These are phyloP conservation scores for Trigoniulus corallinus DNA, from an alignment of 1,140 invertebrate genomes.

Conservation along the genomic window DNA sequence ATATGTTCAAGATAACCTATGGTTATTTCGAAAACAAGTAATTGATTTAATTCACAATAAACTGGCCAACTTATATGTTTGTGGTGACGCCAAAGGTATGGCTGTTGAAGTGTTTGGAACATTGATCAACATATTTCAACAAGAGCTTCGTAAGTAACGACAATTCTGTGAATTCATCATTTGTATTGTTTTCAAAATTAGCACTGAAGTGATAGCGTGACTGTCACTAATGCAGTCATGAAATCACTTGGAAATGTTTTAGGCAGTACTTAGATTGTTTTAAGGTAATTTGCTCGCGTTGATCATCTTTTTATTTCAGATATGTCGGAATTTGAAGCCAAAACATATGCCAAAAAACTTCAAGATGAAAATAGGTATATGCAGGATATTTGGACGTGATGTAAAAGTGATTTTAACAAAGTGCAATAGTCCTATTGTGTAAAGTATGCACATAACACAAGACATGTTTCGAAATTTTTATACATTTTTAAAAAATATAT, in stretches of 20 bases:
- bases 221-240: conserved; percentile 5
- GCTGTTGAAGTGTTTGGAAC: conserved; percentile 43
- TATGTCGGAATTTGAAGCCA: conserved; percentile 16
- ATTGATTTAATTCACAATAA: conserved; percentile 36
- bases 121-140: conserved; percentile 35
- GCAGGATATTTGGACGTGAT: conserved; percentile 30
- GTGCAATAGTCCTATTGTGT: too few relatives aligned
- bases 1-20: conserved; percentile 44
- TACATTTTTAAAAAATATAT: too few relatives aligned
- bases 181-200: neutral
- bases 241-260: neutral
- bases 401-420: too few relatives aligned
- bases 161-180: neutral
- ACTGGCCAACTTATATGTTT: conserved; percentile 46
- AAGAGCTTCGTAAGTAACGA: conserved; percentile 8
- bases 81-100: conserved; percentile 58
- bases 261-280: neutral
- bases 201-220: too few relatives aligned
- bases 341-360: conserved; percentile 21
- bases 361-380: conserved; percentile 25
- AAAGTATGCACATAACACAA: too few relatives aligned
- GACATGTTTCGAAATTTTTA: too few relatives aligned
- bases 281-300: neutral
- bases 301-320: neutral
- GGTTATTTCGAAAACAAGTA: conserved; percentile 33